Evolutionary conservation across 2,113 vertebrate genomes (phyloP), one percentile per base, ranked within the genome.

Genomic region (Ameiurus melas): DNA sequence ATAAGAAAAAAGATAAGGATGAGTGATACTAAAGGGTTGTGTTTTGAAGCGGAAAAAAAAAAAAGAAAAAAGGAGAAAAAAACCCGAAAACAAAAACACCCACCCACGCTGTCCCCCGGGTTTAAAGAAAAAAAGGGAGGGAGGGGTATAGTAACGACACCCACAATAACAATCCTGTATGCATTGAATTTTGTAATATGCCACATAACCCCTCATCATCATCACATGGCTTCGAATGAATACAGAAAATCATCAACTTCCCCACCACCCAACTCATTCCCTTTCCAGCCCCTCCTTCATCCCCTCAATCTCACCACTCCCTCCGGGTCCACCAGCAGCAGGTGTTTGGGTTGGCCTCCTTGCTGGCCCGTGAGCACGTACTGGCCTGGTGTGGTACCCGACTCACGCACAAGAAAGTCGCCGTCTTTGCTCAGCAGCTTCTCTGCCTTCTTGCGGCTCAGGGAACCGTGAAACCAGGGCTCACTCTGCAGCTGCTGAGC

Each of bases 351-450:
- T 91, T 98, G 98, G 43, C 97, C 96, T 0, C 96, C 97, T 94
- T 99, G 98, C 91, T 99, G 92, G 10, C 98, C 98, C 0, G 98
- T 99, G 87, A 99, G 97, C 87, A 99, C 98, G 0, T 99, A 99
- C 94, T 99, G 98, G 78, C 98, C 98, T 0, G 97, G 97, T 0
- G 97, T 99, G 87, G 97, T 99, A 22, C 96, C 97, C 86, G 98
- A 99, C 93, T 99, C 98, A 8, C 98, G 95, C 88, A 99, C 98
- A 91, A 99, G 92, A 92, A 99, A 99, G 92, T 99, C 98, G 7
- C 98, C 98, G 0, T 99, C 98, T 60, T 96, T 95, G 87, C 94
- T 96, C 91, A 99, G 93, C 89, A 98, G 95, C 55, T 96, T 96
- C 93, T 99, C 98, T 0, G 98, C 97, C 68, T 99, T 97, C 22